Conservation (phyloP, 2,113 vertebrate genomes). For the Odocoileus hemionus region DNA sequence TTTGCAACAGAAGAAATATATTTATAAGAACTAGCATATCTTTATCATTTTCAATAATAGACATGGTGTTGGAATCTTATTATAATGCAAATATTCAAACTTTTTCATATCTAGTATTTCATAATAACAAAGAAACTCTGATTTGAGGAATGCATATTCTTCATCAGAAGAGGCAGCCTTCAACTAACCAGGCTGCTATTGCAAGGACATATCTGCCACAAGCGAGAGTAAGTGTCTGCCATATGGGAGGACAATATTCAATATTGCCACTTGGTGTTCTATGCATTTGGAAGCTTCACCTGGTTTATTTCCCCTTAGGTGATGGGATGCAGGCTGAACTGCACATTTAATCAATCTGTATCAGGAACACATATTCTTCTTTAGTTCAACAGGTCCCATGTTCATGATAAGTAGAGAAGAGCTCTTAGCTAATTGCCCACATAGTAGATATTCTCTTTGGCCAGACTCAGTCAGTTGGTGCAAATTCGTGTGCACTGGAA, state of each 20-base stretch:
- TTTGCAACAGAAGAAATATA: neutral
- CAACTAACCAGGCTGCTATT: neutral
- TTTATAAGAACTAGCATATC: neutral
- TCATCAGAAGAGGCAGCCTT: neutral
- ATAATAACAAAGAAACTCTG: neutral
- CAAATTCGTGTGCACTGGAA: neutral
- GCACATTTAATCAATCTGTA: neutral
- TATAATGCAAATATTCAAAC: neutral
- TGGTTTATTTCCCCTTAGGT: neutral
- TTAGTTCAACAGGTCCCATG: neutral
- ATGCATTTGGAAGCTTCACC: neutral
- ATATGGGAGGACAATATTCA: neutral
- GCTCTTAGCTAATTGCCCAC: neutral
- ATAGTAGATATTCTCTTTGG: neutral
- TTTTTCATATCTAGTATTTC: neutral
- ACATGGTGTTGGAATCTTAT: neutral
- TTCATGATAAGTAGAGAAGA: neutral
- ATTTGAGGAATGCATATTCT: neutral
- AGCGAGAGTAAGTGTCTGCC: neutral
- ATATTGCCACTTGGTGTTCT: neutral
- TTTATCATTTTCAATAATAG: neutral
- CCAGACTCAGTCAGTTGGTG: neutral
- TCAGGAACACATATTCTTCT: neutral
- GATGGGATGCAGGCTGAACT: neutral
- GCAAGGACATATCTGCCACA: neutral